A percentile compares a stretch with the other conserved stretches of the same genome.
phyloP scores from a whole-genome alignment of 2,113 vertebrate species.

The Amia ocellicauda region DNA sequence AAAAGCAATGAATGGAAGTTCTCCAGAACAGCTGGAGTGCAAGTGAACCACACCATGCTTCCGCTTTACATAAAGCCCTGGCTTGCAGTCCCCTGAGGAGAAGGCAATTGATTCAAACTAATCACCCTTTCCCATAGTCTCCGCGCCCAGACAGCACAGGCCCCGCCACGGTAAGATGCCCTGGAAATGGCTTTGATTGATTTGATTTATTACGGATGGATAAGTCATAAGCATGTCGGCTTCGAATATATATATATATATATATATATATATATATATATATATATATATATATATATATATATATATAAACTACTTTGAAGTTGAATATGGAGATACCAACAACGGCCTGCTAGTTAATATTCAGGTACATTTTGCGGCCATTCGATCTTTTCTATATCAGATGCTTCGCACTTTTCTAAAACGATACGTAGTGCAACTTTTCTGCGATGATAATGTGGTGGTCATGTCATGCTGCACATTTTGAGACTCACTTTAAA shows the following conservation, averaged over 20 bases:
- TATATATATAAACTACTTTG: neutral
- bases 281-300: neutral
- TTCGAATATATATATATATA: neutral
- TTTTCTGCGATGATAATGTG: too few relatives aligned
- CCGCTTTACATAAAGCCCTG: constrained; percentile 15
- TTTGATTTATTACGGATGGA: neutral
- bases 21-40: neutral
- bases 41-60: neutral
- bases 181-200: constrained; percentile 2
- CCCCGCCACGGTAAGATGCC: neutral
- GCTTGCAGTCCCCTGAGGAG: neutral
- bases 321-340: neutral
- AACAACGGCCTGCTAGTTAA: neutral
- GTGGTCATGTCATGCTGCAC: too few relatives aligned
- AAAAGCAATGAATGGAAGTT: neutral
- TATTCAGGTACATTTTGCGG: neutral
- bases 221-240: neutral
- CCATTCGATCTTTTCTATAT: too few relatives aligned
- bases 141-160: neutral
- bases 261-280: neutral
- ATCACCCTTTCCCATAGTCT: neutral
- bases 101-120: neutral
- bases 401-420: too few relatives aligned
- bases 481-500: too few relatives aligned
- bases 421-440: too few relatives aligned